A percentile compares a stretch with the other conserved stretches of the same genome.
These are phyloP conservation scores for Euproctis similis DNA, from an alignment of 2,888 invertebrate species.

Conservation along the genomic window DNA sequence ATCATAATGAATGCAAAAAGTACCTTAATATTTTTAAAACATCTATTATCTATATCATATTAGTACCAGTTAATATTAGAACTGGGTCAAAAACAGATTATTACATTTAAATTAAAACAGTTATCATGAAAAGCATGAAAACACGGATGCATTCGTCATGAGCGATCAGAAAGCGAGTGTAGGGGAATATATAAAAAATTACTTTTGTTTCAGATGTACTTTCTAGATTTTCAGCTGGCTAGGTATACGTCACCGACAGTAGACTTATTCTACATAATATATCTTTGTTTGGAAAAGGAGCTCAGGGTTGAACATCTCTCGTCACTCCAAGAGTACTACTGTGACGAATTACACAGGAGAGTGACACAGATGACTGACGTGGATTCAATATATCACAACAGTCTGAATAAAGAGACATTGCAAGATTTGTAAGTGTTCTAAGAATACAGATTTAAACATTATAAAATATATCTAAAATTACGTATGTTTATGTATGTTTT, in stretches of 20 bases:
- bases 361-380: conserved; percentile 72
- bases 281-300: conserved; percentile 78
- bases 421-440: conserved; percentile 72
- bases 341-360: conserved; percentile 73
- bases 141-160: too few relatives aligned
- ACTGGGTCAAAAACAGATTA: too few relatives aligned
- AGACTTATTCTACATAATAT: conserved; percentile 80
- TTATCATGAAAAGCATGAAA: too few relatives aligned
- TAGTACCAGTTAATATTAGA: too few relatives aligned
- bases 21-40: too few relatives aligned
- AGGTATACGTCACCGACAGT: conserved; percentile 82
- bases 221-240: conserved; percentile 82
- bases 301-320: conserved; percentile 76
- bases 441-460: too few relatives aligned
- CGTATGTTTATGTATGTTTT: too few relatives aligned
- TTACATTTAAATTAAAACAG: too few relatives aligned
- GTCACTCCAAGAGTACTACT: conserved; percentile 77
- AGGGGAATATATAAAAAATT: background rate
- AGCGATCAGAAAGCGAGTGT: too few relatives aligned
- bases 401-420: conserved; percentile 65
- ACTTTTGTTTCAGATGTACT: conserved; percentile 69
- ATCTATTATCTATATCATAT: too few relatives aligned
- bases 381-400: conserved; percentile 45
- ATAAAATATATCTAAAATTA: too few relatives aligned
- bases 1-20: too few relatives aligned